Conservation (phyloP, 2,113 vertebrate species). For the Myotis yumanensis region DNA sequence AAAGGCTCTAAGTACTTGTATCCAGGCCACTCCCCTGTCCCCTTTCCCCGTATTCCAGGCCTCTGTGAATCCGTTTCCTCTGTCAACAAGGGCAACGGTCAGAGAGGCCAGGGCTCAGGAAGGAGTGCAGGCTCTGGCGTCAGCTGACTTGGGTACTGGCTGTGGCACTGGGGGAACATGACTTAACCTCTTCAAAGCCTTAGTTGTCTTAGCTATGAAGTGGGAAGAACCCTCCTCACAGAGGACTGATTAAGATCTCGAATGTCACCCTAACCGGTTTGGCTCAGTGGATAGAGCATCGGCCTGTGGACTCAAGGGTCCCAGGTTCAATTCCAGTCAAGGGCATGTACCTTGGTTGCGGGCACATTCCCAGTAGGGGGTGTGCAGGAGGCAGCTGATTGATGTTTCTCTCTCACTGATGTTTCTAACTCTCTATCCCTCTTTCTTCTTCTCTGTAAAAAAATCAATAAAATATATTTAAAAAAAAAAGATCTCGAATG, state of each 20-base stretch:
- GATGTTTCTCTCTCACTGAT: no score
- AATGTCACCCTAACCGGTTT: no score
- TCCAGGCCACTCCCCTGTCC: neutral
- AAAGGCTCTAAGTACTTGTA: neutral
- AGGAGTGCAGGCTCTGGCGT: neutral
- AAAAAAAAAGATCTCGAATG: neutral
- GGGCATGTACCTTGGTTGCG: no score
- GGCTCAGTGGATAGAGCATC: no score
- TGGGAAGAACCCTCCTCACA: neutral
- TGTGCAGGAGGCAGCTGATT: no score
- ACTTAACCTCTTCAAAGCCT: neutral
- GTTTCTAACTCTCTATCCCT: no score
- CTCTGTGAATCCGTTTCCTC: neutral
- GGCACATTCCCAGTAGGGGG: no score
- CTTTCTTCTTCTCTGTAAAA: no score
- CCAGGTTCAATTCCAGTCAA: no score
- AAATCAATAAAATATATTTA: no score
- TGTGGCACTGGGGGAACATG: neutral
- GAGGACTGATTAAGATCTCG: no score
- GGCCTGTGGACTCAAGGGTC: no score
- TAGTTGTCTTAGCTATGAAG: neutral
- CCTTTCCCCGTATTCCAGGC: accelerated
- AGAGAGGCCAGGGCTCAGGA: neutral
- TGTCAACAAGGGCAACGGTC: neutral
- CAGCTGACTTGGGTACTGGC: neutral